A percentile compares a stretch with the other conserved stretches of the same genome.
Conservation (phyloP, 92 coral and sea anemone genomes). For the Zoanthus solanderi region DNA sequence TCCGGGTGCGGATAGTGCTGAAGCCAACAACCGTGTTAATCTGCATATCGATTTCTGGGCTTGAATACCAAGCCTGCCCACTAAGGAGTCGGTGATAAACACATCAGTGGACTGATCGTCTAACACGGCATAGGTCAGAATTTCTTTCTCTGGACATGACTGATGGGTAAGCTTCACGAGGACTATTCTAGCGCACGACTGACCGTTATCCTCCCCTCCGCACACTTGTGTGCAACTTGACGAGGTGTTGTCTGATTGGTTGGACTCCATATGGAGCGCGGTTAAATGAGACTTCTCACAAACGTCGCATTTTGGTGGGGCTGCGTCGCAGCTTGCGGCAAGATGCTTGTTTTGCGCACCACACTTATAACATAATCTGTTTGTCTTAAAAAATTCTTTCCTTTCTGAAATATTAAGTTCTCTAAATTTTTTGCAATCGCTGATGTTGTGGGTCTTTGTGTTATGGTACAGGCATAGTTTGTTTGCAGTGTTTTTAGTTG, state of each 20-base stretch:
- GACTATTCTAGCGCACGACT: constrained; percentile 62
- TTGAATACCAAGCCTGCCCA: constrained; percentile 37
- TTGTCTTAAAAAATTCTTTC: constrained; percentile 51
- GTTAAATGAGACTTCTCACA: constrained; percentile 29
- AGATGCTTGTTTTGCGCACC: no score
- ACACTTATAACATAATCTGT: background rate
- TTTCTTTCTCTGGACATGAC: no score
- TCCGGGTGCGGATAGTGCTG: constrained; percentile 42
- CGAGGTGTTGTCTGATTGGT: background rate
- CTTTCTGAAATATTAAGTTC: constrained; percentile 52
- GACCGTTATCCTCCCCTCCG: background rate
- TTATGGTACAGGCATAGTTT: constrained; percentile 38
- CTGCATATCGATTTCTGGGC: constrained; percentile 57
- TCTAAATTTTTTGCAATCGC: background rate
- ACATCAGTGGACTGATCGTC: constrained; percentile 16
- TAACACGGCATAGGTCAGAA: constrained; percentile 32
- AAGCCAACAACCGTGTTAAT: constrained; percentile 70
- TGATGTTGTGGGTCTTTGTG: constrained; percentile 30
- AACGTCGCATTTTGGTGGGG: constrained; percentile 20
- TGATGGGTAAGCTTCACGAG: constrained; percentile 34
- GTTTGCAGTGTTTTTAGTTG: no score
- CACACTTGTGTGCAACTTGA: no score
- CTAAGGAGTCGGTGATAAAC: background rate
- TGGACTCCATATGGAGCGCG: constrained; percentile 30
- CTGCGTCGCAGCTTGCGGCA: constrained; percentile 50